Evolutionary conservation across 2,113 vertebrate genomes (phyloP).

Genomic region (Rhegmatorhina hoffmannsi): DNA sequence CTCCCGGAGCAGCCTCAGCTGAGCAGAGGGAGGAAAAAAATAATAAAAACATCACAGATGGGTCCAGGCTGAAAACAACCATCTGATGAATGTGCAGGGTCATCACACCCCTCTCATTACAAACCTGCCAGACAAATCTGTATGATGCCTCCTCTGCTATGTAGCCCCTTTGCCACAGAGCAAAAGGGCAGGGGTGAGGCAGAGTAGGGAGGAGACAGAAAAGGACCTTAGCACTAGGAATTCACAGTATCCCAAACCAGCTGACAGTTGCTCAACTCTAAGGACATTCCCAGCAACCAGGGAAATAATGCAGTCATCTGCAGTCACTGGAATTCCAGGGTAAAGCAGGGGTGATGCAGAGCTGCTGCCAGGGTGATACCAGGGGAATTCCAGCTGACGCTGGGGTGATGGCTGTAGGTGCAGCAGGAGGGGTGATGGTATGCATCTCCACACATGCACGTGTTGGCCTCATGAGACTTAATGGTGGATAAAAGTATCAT

Average conservation of each 20-base stretch:
- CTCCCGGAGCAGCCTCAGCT: slow-evolving; percentile 37
- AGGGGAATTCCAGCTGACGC: neutral
- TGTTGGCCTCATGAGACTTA: neutral
- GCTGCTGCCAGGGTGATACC: neutral
- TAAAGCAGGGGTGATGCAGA: neutral
- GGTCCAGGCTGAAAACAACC: slow-evolving; percentile 42
- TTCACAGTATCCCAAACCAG: neutral
- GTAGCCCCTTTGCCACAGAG: neutral
- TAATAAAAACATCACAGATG: slow-evolving; percentile 31
- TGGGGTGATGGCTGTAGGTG: neutral
- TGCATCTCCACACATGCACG: neutral
- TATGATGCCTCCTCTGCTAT: neutral
- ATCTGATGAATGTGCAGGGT: slow-evolving; percentile 31
- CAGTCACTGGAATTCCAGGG: neutral
- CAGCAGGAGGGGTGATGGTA: neutral
- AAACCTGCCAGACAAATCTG: neutral
- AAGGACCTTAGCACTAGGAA: neutral
- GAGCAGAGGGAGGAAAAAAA: slow-evolving; percentile 32
- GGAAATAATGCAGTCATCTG: neutral
- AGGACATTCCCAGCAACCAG: neutral
- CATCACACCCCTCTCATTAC: slow-evolving; percentile 11
- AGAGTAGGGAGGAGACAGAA: neutral
- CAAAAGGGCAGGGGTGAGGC: neutral
- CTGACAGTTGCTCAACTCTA: neutral
- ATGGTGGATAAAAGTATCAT: neutral